Percentiles rank a stretch among this genome's conserved stretches.
These are phyloP conservation scores for Genyomyrus donnyi DNA, from an alignment of 2,113 vertebrate genomes.

Conservation along the genomic window DNA sequence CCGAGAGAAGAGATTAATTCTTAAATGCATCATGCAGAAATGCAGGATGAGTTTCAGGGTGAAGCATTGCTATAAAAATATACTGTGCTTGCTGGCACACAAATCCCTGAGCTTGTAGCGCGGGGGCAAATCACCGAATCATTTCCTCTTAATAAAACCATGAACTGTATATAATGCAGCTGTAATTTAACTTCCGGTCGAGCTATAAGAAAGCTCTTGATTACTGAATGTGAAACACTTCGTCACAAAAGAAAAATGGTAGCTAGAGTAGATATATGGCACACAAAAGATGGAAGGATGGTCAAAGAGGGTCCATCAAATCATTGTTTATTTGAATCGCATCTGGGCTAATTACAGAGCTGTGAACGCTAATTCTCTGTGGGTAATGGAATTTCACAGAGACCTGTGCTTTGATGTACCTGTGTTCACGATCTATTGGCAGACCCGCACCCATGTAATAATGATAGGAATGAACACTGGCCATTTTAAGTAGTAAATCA, in stretches of 20 bases:
- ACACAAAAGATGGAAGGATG: background rate
- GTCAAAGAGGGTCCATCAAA: background rate
- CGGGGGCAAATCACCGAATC: background rate
- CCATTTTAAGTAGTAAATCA: constrained; percentile 23
- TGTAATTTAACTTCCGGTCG: background rate
- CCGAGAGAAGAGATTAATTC: background rate
- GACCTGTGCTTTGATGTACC: constrained; percentile 5
- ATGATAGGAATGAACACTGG: constrained; percentile 9
- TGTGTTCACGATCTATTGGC: constrained; percentile 18
- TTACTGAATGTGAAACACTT: background rate
- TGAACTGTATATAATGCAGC: constrained; percentile 5
- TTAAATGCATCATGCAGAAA: constrained; percentile 7
- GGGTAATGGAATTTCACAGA: background rate
- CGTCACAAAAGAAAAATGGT: background rate
- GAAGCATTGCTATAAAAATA: background rate
- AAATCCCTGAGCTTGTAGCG: background rate
- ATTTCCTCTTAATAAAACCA: constrained; percentile 19
- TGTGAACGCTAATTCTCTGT: constrained; percentile 2
- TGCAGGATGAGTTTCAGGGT: background rate
- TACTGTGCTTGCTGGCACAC: background rate
- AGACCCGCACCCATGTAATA: constrained; percentile 17
- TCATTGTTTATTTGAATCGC: constrained; percentile 6
- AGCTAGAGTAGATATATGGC: background rate
- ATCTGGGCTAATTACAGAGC: background rate
- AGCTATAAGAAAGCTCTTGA: background rate